Evolutionary conservation across 2,797 vertebrate genomes (phyloP).

Genomic region (Fundulus diaphanus): DNA sequence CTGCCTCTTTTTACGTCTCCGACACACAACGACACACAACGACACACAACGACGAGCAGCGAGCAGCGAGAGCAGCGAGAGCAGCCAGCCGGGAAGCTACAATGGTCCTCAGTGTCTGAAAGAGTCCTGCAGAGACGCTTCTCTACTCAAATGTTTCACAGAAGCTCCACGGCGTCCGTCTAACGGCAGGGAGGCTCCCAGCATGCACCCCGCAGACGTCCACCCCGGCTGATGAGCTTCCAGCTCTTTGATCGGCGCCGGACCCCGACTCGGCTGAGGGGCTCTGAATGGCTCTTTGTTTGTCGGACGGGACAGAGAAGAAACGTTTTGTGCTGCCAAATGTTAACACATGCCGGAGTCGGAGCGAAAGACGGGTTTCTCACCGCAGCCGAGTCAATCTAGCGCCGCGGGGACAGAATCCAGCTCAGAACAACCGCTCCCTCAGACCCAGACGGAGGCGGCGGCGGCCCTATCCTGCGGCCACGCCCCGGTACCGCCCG

Average conservation of each 20-base stretch:
- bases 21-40: slow-evolving; percentile 21
- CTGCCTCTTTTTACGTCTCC: slow-evolving; percentile 48
- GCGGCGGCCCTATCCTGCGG: too few relatives aligned
- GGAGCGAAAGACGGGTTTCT: background rate
- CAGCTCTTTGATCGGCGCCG: slow-evolving; percentile 32
- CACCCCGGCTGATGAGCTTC: slow-evolving; percentile 47
- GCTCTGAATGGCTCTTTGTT: slow-evolving; percentile 55
- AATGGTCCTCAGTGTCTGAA: slow-evolving; percentile 34
- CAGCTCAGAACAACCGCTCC: too few relatives aligned
- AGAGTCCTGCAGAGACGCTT: slow-evolving; percentile 15
- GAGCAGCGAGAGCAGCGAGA: slow-evolving; percentile 6
- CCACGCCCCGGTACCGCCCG: background rate
- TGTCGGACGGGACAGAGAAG: slow-evolving; percentile 37
- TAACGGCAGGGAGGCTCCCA: background rate
- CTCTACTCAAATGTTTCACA: too few relatives aligned
- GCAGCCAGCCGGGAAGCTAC: slow-evolving; percentile 1
- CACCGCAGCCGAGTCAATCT: background rate
- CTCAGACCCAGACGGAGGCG: too few relatives aligned
- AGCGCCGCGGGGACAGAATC: too few relatives aligned
- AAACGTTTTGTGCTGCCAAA: slow-evolving; percentile 7
- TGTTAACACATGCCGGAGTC: background rate
- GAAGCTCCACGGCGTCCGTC: too few relatives aligned
- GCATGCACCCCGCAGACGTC: background rate
- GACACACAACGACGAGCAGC: slow-evolving; percentile 23
- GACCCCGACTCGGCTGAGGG: slow-evolving; percentile 18